Evolutionary conservation across 2,113 vertebrate genomes (phyloP), one percentile per base, ranked within the genome.

Genomic region (Gopherus flavomarginatus): DNA sequence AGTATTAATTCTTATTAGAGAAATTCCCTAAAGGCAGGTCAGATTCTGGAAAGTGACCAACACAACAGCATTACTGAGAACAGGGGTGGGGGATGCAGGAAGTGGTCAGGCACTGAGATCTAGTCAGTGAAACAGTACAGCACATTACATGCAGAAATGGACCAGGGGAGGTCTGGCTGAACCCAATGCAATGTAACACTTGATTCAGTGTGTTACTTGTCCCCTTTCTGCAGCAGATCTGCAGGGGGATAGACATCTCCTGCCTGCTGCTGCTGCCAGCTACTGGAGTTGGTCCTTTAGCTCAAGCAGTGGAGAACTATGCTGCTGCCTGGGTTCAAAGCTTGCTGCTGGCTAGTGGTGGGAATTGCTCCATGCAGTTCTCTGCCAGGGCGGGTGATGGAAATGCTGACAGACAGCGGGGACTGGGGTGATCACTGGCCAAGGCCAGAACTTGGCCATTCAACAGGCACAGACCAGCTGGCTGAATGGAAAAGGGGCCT

Each of bases 401-500:
- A 86, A 95, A 44, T 0, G 0, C 38, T 81, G 81, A 93, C 31
- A 10, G 94, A 50, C 29, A 81, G 49, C 3, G 27, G 38, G 77
- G 72, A 8, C 83, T 79, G 72, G 47, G 94, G 90, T 86, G 91
- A 88, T 5, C 0, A 0, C 57, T 81, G 79, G 11, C 83, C 78
- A 90, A 88, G 81, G 72, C n/a, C 65, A 85, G 65, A 86, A 2
- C 7, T 1, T 3, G 35, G 90, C 54, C n/a, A 11, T 4, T 17
- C 16, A 44, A 24, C 5, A 44, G 11, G 38, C 21, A 77, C 4
- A 44, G 42, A 82, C 84, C 50, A 59, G 54, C 65, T 91, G 85
- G 57, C 3, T 50, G 85, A 81, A 85, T 88, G 86, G 57, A 38
- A 94, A 47, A 89, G 47, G 54, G 88, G 42, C 95, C 87, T 91